Conservation (phyloP, 1,140 invertebrate species). For the Leptinotarsa lineolata region DNA sequence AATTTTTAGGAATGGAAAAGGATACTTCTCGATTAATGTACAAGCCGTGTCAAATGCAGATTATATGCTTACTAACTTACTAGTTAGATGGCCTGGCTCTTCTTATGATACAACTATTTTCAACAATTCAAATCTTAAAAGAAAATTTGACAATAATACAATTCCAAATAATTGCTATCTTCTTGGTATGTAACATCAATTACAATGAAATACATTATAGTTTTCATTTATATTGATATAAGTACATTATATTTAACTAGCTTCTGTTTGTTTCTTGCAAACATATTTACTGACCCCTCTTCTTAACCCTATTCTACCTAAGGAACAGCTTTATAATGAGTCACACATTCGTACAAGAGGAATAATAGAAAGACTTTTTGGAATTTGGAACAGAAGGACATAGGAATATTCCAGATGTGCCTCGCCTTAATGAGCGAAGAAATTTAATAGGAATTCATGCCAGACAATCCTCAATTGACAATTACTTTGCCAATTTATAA, state of each 20-base stretch:
- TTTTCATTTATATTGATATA: background rate
- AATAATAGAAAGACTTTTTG: too few species aligned
- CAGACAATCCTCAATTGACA: background rate
- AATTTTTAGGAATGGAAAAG: constrained; percentile 54
- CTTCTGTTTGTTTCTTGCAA: constrained; percentile 7
- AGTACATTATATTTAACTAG: background rate
- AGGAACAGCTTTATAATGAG: too few species aligned
- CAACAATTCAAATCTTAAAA: constrained; percentile 32
- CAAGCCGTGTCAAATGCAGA: constrained; percentile 49
- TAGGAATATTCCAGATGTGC: too few species aligned
- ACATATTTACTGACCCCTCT: constrained; percentile 28
- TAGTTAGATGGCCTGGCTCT: constrained; percentile 53
- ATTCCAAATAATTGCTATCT: background rate
- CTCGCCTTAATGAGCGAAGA: too few species aligned
- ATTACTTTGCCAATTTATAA: too few species aligned
- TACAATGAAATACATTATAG: too few species aligned
- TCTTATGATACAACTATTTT: constrained; percentile 53
- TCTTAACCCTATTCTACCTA: too few species aligned
- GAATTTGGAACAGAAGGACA: too few species aligned
- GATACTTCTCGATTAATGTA: constrained; percentile 54
- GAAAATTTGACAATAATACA: background rate
- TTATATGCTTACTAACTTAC: constrained; percentile 47
- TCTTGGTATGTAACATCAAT: constrained; percentile 7
- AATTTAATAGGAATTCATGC: too few species aligned
- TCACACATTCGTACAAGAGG: too few species aligned